phyloP scores from a whole-genome alignment of 2,888 invertebrate species.

The Toxonevra muliebris region DNA sequence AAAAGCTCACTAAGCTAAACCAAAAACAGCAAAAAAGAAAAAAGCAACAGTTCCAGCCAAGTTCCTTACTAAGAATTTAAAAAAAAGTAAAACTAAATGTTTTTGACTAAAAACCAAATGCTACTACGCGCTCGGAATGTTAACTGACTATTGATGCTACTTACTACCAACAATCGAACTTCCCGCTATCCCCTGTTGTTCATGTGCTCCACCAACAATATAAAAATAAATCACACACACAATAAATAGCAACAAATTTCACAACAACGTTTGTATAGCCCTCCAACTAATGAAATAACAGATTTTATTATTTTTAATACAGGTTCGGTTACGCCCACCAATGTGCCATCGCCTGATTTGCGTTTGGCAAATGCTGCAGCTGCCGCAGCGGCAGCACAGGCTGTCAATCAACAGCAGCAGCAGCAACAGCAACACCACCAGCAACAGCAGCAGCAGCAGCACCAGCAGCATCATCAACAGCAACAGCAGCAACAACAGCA shows the following conservation, averaged over 20 bases:
- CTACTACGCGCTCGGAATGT: background rate
- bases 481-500: constrained; percentile 55
- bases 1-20: background rate
- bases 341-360: constrained; percentile 77
- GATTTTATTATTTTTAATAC: constrained; percentile 66
- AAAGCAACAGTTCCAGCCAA: background rate
- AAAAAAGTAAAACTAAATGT: background rate
- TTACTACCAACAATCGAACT: background rate
- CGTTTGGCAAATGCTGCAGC: constrained; percentile 58
- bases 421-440: constrained; percentile 58
- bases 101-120: background rate
- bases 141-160: too few relatives aligned
- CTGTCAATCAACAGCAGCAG: constrained; percentile 56
- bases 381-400: constrained; percentile 46
- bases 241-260: constrained; percentile 29
- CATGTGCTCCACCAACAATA: background rate
- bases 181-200: background rate
- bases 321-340: constrained; percentile 86
- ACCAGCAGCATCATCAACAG: constrained; percentile 57
- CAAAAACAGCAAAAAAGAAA: too few relatives aligned
- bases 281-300: constrained; percentile 60
- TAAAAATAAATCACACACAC: constrained; percentile 15
- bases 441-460: constrained; percentile 55
- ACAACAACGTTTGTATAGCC: constrained; percentile 40
- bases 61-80: background rate